phyloP scores from a whole-genome alignment of 2,888 invertebrate species.

The Xylophagus ater region DNA sequence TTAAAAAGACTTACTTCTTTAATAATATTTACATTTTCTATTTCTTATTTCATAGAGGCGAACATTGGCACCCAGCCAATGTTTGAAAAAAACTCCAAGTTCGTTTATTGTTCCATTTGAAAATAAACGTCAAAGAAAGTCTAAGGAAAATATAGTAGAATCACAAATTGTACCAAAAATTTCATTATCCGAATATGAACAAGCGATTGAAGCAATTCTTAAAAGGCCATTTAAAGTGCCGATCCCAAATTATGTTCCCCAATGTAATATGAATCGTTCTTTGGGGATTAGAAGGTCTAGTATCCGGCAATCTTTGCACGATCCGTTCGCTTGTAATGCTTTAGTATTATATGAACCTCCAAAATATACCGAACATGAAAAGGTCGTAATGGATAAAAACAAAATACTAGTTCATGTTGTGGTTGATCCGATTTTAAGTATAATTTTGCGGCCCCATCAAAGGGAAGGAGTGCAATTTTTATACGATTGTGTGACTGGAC shows the following conservation, averaged over 20 bases:
- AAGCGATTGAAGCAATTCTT: slow-evolving; percentile 69
- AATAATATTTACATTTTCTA: background rate
- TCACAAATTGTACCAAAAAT: slow-evolving; percentile 24
- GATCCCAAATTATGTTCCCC: slow-evolving; percentile 74
- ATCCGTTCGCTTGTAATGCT: slow-evolving; percentile 86
- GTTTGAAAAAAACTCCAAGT: slow-evolving; percentile 35
- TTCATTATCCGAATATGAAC: slow-evolving; percentile 55
- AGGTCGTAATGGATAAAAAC: slow-evolving; percentile 61
- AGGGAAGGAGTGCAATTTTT: slow-evolving; percentile 97
- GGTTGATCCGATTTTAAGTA: slow-evolving; percentile 86
- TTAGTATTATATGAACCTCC: slow-evolving; percentile 81
- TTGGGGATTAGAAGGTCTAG: slow-evolving; percentile 61
- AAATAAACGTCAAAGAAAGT: slow-evolving; percentile 35
- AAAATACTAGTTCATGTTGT: slow-evolving; percentile 79
- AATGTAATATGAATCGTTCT: slow-evolving; percentile 57
- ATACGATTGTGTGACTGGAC: slow-evolving; percentile 96
- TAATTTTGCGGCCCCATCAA: slow-evolving; percentile 91
- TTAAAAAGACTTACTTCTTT: no score
- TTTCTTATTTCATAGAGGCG: slow-evolving; percentile 49
- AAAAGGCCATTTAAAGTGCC: slow-evolving; percentile 86
- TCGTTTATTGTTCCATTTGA: slow-evolving; percentile 43
- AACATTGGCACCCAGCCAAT: slow-evolving; percentile 72
- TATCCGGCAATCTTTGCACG: slow-evolving; percentile 63
- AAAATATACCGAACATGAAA: slow-evolving; percentile 73
- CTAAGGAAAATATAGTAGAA: slow-evolving; percentile 29